A percentile compares a stretch with the other conserved stretches of the same genome.
These are phyloP conservation scores for Tetragonula carbonaria DNA, from an alignment of 2,888 invertebrate genomes.

Conservation along the genomic window DNA sequence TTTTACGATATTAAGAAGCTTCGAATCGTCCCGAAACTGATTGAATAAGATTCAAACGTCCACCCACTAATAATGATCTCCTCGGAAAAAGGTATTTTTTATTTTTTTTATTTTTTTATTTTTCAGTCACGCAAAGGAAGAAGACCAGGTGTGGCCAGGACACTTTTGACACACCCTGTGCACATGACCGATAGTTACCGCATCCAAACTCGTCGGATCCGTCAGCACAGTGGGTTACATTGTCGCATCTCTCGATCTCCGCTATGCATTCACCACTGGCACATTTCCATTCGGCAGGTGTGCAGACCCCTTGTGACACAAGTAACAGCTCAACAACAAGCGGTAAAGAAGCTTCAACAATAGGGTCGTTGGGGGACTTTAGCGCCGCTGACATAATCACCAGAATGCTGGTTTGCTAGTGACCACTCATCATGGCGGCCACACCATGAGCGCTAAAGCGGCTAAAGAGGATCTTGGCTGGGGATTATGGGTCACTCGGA, in stretches of 20 bases:
- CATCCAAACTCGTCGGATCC: conserved; percentile 85
- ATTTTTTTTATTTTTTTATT: neutral
- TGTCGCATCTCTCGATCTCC: conserved; percentile 86
- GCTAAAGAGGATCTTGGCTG: neutral
- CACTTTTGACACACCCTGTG: conserved; percentile 46
- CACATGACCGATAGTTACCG: conserved; percentile 75
- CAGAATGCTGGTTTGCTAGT: neutral
- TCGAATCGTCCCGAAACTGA: no score
- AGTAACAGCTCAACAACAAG: conserved; percentile 71
- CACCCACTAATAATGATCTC: neutral
- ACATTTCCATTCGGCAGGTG: conserved; percentile 84
- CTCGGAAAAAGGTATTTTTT: neutral
- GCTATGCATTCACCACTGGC: conserved; percentile 87
- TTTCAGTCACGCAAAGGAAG: neutral
- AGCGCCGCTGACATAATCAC: neutral
- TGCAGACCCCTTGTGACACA: conserved; percentile 76
- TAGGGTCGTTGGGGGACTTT: neutral
- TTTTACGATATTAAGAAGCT: no score
- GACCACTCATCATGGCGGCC: neutral
- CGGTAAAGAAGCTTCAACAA: conserved; percentile 46
- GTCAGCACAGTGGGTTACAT: conserved; percentile 83
- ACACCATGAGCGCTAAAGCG: neutral
- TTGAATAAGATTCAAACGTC: no score
- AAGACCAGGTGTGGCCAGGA: conserved; percentile 22
- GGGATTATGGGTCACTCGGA: neutral